phyloP scores from a whole-genome alignment of 2,888 invertebrate species.

The Macrosoma leucophasiata region DNA sequence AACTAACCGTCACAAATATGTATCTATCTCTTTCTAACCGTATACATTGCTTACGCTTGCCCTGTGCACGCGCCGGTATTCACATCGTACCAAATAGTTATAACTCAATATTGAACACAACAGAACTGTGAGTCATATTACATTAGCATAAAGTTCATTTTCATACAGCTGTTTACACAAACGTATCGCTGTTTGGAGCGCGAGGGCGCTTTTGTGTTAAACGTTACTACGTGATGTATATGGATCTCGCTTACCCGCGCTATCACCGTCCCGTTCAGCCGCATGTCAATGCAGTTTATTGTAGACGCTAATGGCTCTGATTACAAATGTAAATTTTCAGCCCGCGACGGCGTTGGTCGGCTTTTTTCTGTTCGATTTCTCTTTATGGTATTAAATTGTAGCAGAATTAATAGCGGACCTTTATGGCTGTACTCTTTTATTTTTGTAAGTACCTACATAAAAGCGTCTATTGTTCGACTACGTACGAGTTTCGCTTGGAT shows the following conservation, averaged over 20 bases:
- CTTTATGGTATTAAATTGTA: conserved; percentile 66
- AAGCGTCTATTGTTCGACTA: conserved; percentile 31
- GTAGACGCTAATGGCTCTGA: conserved; percentile 72
- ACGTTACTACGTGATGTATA: conserved; percentile 46
- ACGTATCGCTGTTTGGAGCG: conserved; percentile 24
- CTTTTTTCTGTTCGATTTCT: conserved; percentile 63
- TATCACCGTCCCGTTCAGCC: conserved; percentile 50
- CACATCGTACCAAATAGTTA: conserved; percentile 16
- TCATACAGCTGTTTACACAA: conserved; percentile 20
- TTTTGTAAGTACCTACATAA: conserved; percentile 29
- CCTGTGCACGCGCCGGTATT: conserved; percentile 54
- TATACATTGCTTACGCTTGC: conserved; percentile 46
- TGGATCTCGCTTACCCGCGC: conserved; percentile 42
- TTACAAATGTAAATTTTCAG: conserved; percentile 75
- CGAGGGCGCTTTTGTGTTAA: conserved; percentile 61
- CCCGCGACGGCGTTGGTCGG: conserved; percentile 65
- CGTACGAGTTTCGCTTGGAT: no score
- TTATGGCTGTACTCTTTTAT: conserved; percentile 27
- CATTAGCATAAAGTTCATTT: conserved; percentile 27
- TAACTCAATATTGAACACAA: conserved; percentile 13
- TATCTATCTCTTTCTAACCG: conserved; percentile 36
- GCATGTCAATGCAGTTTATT: conserved; percentile 73
- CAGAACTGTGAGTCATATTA: conserved; percentile 24
- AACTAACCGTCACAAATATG: conserved; percentile 38
- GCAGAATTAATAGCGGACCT: conserved; percentile 45